Conservation (phyloP, 2,113 vertebrate species). For the Syngnathus floridae region DNA sequence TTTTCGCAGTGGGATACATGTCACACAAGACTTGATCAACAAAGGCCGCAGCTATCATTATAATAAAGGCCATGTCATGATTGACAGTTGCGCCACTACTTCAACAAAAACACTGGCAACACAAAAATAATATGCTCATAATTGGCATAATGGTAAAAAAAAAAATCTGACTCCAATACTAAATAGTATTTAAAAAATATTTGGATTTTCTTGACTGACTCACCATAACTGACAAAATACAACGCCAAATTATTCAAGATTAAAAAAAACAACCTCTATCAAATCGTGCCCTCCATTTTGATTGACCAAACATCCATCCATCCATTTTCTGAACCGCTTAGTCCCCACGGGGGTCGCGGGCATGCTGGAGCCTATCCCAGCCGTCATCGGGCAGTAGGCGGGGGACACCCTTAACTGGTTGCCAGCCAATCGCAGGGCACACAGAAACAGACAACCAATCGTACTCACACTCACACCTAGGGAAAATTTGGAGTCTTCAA, state of each 20-base stretch:
- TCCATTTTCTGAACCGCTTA: too few species aligned
- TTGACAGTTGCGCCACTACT: not conserved
- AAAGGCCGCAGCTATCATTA: constrained; percentile 8
- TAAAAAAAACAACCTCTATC: not conserved
- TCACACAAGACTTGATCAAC: not conserved
- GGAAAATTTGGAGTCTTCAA: too few species aligned
- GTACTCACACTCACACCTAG: too few species aligned
- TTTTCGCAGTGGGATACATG: not conserved
- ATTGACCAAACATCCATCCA: not conserved
- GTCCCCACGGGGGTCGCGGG: too few species aligned
- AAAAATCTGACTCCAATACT: too few species aligned
- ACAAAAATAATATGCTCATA: too few species aligned
- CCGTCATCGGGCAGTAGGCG: too few species aligned
- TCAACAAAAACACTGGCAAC: not conserved
- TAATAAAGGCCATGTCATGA: not conserved
- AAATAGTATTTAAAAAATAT: too few species aligned
- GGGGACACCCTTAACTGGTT: too few species aligned
- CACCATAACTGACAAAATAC: not conserved
- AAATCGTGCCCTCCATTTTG: not conserved
- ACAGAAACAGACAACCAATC: too few species aligned
- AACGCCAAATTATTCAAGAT: not conserved
- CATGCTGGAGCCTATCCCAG: too few species aligned
- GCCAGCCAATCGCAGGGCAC: too few species aligned
- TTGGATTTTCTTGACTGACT: not conserved
- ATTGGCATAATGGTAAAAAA: not conserved